A percentile compares a stretch with the other conserved stretches of the same genome.
These are phyloP conservation scores for Agrotis segetum DNA, from an alignment of 2,888 invertebrate species.

Conservation along the genomic window DNA sequence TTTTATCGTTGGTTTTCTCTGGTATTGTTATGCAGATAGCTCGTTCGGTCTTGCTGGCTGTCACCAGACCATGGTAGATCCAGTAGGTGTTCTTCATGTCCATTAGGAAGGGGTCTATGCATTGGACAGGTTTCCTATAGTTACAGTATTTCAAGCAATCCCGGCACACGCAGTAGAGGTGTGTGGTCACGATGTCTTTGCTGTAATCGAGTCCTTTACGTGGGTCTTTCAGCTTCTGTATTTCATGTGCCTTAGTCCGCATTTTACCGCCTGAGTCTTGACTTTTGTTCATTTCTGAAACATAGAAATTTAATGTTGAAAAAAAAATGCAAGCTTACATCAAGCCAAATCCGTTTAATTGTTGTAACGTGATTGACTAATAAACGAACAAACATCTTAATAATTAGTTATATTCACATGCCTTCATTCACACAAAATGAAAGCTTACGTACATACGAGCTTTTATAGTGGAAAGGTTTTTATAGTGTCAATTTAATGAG, in stretches of 20 bases:
- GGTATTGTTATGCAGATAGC: slow-evolving; percentile 14
- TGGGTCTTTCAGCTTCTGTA: not conserved
- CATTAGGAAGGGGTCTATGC: slow-evolving; percentile 41
- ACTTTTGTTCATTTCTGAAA: slow-evolving; percentile 26
- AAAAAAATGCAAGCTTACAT: not conserved
- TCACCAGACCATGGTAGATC: slow-evolving; percentile 46
- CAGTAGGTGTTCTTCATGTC: slow-evolving; percentile 47
- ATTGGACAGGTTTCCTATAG: slow-evolving; percentile 19
- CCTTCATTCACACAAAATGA: too few species aligned
- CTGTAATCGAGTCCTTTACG: not conserved
- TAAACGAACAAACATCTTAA: too few species aligned
- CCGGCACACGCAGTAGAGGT: slow-evolving; percentile 25
- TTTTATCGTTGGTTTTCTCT: not conserved
- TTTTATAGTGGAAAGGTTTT: too few species aligned
- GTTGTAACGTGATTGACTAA: too few species aligned
- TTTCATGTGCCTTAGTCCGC: not conserved
- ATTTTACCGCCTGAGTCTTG: slow-evolving; percentile 5
- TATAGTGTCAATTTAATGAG: too few species aligned
- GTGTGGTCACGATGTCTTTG: not conserved
- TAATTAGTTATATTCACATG: too few species aligned
- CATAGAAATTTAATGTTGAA: not conserved
- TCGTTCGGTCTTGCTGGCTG: slow-evolving; percentile 46
- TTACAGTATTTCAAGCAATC: slow-evolving; percentile 34
- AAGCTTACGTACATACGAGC: too few species aligned
- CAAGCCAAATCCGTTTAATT: too few species aligned